Conservation (phyloP, 2,888 invertebrate species). For the Chymomyza caudatula region DNA sequence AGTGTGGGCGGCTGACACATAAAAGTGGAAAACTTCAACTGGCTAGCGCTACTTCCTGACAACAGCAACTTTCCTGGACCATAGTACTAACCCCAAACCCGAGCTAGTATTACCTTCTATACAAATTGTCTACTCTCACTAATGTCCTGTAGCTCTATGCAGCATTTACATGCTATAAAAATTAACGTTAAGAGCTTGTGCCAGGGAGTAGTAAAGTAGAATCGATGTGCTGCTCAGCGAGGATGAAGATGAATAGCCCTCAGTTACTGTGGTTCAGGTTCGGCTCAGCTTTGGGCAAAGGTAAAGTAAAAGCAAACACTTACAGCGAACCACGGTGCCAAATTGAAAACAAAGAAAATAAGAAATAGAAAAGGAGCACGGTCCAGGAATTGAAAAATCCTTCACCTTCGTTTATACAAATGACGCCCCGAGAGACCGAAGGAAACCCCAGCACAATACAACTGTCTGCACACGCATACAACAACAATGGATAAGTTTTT, state of each 20-base stretch:
- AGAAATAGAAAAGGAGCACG: conserved; percentile 22
- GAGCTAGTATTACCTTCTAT: background rate
- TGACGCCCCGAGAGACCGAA: conserved; percentile 73
- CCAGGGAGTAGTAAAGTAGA: conserved; percentile 25
- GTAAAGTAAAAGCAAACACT: conserved; percentile 15
- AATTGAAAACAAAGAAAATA: conserved; percentile 46
- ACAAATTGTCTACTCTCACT: conserved; percentile 1
- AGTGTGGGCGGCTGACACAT: background rate
- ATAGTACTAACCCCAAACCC: too few relatives aligned
- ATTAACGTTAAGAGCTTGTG: conserved; percentile 64
- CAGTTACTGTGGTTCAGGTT: conserved; percentile 5
- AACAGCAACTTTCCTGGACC: background rate
- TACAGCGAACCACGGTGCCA: conserved; percentile 22
- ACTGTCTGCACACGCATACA: conserved; percentile 46
- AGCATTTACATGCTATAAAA: conserved; percentile 74
- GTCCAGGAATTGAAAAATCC: conserved; percentile 67
- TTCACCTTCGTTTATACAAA: conserved; percentile 74
- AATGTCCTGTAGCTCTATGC: conserved; percentile 36
- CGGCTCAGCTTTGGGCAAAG: background rate
- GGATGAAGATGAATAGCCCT: conserved; percentile 46
- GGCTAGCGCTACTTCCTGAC: background rate
- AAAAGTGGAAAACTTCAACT: too few relatives aligned
- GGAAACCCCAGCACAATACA: conserved; percentile 16
- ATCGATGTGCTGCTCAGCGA: background rate
- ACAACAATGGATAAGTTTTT: conserved; percentile 4